phyloP scores from a whole-genome alignment of 2,113 vertebrate species.

The Callorhinus ursinus region DNA sequence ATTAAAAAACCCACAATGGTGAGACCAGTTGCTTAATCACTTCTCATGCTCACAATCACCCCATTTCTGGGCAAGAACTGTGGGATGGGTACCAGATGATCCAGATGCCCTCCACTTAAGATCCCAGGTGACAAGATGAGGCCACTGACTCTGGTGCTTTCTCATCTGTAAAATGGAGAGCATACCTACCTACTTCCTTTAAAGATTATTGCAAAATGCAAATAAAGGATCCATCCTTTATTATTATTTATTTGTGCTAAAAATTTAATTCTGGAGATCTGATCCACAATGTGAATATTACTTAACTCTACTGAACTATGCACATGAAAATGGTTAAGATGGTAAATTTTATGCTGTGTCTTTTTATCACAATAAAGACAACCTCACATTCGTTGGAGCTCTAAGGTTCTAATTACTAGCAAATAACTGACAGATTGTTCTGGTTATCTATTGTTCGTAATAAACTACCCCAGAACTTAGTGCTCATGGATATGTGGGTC shows the following conservation, averaged over 20 bases:
- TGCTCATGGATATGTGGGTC: neutral
- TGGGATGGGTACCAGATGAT: neutral
- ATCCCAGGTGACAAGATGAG: neutral
- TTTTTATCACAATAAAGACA: neutral
- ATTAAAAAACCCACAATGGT: neutral
- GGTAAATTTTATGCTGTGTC: neutral
- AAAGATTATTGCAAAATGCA: neutral
- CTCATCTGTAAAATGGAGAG: neutral
- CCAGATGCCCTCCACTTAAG: neutral
- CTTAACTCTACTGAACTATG: neutral
- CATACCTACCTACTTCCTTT: neutral
- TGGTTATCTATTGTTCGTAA: neutral
- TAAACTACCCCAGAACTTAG: neutral
- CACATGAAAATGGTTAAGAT: neutral
- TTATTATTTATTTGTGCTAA: no score
- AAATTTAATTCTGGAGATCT: neutral
- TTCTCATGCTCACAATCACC: neutral
- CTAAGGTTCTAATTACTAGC: neutral
- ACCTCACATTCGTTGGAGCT: neutral
- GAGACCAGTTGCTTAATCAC: neutral
- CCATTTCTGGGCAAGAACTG: neutral
- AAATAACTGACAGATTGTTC: neutral
- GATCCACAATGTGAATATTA: neutral
- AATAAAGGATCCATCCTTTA: neutral
- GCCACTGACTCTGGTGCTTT: neutral